Conservation (phyloP, 2,113 vertebrate genomes). For the Thamnaconus septentrionalis region DNA sequence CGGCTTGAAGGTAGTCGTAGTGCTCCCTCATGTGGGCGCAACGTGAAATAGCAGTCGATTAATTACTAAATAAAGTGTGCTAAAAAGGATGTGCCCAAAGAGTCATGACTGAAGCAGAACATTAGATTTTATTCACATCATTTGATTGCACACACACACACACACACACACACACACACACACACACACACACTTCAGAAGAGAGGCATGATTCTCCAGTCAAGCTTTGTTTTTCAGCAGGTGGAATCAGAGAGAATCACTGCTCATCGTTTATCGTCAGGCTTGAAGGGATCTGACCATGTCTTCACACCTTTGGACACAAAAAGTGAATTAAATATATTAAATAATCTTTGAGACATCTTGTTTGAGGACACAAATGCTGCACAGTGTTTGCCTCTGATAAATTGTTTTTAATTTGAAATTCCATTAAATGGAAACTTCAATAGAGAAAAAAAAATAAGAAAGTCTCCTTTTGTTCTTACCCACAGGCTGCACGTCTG, state of each 20-base stretch:
- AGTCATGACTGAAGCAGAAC: neutral
- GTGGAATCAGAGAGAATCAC: neutral
- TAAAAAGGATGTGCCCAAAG: no score
- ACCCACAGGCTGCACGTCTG: constrained; percentile 77
- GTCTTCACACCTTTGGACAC: constrained; percentile 70
- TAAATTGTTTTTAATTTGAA: no score
- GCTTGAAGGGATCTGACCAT: constrained; percentile 79
- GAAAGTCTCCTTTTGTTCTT: constrained; percentile 22
- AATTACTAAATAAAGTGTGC: neutral
- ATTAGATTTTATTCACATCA: constrained; percentile 57
- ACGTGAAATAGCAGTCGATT: neutral
- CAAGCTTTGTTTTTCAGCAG: constrained; percentile 1
- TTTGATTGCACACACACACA: constrained; percentile 27
- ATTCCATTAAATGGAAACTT: no score
- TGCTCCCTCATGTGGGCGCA: constrained; percentile 51
- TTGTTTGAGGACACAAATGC: no score
- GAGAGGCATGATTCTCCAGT: neutral
- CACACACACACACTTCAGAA: constrained; percentile 36
- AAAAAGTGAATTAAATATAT: neutral
- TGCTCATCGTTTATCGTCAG: constrained; percentile 59
- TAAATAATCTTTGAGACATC: no score
- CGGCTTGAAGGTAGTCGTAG: neutral
- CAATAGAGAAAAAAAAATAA: no score
- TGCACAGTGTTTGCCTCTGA: no score
- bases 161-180: constrained; percentile 34